Percentiles rank a stretch among this genome's conserved stretches.
Conservation (phyloP, 2,888 invertebrate species). For the Polydesmus complanatus region DNA sequence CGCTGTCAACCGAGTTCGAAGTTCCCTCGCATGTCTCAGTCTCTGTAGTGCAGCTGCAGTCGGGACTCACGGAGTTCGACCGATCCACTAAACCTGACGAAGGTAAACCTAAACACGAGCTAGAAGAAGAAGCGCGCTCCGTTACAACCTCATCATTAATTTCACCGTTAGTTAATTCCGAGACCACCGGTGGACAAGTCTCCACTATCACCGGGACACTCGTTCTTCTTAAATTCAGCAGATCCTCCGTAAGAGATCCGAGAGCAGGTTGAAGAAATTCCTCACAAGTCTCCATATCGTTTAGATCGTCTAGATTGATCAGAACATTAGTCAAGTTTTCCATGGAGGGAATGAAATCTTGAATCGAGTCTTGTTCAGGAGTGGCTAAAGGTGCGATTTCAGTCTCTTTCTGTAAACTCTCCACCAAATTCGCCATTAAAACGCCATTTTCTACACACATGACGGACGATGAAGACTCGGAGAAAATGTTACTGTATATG, state of each 20-base stretch:
- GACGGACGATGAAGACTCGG: neutral
- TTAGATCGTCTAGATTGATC: neutral
- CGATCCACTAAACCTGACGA: neutral
- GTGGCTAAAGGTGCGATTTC: slow-evolving; percentile 43
- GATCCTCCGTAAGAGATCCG: neutral
- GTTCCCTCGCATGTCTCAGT: neutral
- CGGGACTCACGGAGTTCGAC: neutral
- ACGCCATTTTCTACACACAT: too few species aligned
- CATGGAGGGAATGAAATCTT: slow-evolving; percentile 42
- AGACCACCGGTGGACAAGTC: neutral
- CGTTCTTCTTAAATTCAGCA: too few species aligned
- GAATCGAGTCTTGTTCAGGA: slow-evolving; percentile 46
- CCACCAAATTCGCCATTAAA: neutral
- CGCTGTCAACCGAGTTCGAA: neutral
- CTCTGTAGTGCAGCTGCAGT: slow-evolving; percentile 5
- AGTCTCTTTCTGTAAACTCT: slow-evolving; percentile 2
- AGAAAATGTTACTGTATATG: neutral
- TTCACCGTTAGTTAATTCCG: neutral
- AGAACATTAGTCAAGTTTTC: slow-evolving; percentile 33
- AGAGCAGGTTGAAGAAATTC: neutral
- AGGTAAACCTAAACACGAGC: neutral
- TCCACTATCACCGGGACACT: too few species aligned
- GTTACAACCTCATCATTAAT: neutral
- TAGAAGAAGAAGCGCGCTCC: neutral
- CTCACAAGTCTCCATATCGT: neutral